These are phyloP conservation scores for Misgurnus mizolepis DNA, from an alignment of 2,113 vertebrate species.

Conservation along the genomic window DNA sequence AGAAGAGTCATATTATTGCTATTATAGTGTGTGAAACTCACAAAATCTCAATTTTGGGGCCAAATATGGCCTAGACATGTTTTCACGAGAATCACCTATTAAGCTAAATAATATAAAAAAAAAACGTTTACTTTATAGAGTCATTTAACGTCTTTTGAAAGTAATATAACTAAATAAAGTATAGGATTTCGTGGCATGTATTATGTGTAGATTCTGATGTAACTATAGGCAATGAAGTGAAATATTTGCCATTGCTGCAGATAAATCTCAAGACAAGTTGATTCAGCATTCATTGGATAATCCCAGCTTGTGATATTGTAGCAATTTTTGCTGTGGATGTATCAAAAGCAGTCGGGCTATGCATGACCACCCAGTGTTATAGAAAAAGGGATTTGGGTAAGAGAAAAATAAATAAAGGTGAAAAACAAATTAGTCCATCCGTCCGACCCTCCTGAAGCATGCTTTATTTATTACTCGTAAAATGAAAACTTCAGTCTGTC, in stretches of 20 bases:
- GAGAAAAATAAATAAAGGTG: constrained; percentile 20
- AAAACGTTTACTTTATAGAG: too few species aligned
- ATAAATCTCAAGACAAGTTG: neutral
- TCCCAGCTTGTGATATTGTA: neutral
- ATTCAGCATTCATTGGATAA: neutral
- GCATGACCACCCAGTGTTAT: constrained; percentile 54
- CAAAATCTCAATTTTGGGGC: too few species aligned
- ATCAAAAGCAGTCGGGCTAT: constrained; percentile 30
- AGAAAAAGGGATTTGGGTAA: constrained; percentile 32
- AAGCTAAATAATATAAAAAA: too few species aligned
- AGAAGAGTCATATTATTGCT: too few species aligned
- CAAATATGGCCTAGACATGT: too few species aligned
- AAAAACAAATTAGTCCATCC: constrained; percentile 57
- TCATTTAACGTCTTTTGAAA: too few species aligned
- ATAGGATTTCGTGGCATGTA: too few species aligned
- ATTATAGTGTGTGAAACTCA: too few species aligned
- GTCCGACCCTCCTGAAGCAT: constrained; percentile 64
- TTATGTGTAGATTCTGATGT: constrained; percentile 17
- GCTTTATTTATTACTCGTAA: constrained; percentile 68
- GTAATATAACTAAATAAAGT: too few species aligned
- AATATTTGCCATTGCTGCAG: neutral
- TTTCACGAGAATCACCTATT: too few species aligned
- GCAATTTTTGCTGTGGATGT: constrained; percentile 11
- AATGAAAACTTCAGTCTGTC: constrained; percentile 70
- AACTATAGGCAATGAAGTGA: neutral